Percentiles rank a stretch among this genome's conserved stretches.
These are phyloP conservation scores for Cryptus armator DNA, from an alignment of 2,888 invertebrate species.

Conservation along the genomic window DNA sequence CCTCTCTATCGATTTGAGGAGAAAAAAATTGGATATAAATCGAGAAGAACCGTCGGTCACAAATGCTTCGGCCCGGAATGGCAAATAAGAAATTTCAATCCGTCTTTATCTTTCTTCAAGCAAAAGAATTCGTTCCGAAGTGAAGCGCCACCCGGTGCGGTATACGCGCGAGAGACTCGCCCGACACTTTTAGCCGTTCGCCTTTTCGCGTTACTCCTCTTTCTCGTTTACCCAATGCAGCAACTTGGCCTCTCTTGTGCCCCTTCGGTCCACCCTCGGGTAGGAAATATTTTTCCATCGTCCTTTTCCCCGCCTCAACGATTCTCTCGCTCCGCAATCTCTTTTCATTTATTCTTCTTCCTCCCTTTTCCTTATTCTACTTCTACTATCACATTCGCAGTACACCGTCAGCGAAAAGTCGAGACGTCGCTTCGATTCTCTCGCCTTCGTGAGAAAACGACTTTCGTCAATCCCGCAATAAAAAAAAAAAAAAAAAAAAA, in stretches of 20 bases:
- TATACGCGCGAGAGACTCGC: neutral
- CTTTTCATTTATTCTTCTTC: neutral
- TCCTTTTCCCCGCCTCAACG: conserved; percentile 18
- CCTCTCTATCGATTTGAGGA: neutral
- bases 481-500: conserved; percentile 3
- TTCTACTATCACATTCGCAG: neutral
- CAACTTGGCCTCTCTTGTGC: neutral
- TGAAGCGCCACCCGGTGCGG: neutral
- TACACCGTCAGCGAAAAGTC: conserved; percentile 11
- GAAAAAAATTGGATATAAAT: neutral
- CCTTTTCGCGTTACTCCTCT: neutral
- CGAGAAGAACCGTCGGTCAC: neutral
- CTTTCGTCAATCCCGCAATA: neutral
- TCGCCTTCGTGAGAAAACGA: conserved; percentile 33
- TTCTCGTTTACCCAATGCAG: conserved; percentile 1
- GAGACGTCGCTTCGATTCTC: conserved; percentile 4
- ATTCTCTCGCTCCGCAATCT: conserved; percentile 34
- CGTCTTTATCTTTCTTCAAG: neutral
- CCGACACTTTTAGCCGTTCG: neutral
- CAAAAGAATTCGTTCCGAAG: neutral
- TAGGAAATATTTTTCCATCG: conserved; percentile 43
- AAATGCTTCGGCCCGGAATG: neutral
- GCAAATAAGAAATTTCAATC: conserved; percentile 7
- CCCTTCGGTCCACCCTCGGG: neutral
- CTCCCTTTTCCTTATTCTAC: neutral